phyloP scores from a whole-genome alignment of 1,140 invertebrate genomes.

The Thrips palmi region DNA sequence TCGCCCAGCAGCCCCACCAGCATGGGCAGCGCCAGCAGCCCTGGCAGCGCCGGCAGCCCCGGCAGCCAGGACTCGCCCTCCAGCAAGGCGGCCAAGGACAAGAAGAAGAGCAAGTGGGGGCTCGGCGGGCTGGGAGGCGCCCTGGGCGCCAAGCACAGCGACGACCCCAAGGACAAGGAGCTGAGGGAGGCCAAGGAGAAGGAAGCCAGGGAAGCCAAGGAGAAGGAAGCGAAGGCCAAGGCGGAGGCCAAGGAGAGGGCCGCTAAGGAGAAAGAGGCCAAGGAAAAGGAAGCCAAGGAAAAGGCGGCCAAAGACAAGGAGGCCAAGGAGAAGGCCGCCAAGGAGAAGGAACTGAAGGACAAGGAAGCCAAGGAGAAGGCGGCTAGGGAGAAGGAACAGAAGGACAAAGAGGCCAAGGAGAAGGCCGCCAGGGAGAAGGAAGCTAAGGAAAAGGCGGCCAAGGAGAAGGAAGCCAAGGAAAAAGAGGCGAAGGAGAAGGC shows the following conservation, averaged over 20 bases:
- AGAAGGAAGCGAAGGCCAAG: not conserved
- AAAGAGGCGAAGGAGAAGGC: constrained; percentile 6
- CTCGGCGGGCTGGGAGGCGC: too few species aligned
- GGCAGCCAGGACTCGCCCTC: too few species aligned
- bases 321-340: constrained; percentile 10
- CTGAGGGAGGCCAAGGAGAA: constrained; percentile 7
- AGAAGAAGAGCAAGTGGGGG: too few species aligned
- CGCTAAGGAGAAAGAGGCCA: constrained; percentile 1
- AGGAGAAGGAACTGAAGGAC: constrained; percentile 2
- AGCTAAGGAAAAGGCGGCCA: constrained; percentile 2
- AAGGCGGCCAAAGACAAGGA: constrained; percentile 13
- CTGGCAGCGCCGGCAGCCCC: too few species aligned
- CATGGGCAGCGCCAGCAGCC: too few species aligned
- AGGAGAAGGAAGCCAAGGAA: constrained; percentile 9
- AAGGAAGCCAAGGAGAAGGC: not conserved
- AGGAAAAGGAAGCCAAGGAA: constrained; percentile 10
- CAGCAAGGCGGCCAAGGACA: too few species aligned
- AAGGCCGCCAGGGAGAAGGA: constrained; percentile 7
- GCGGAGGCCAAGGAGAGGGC: not conserved
- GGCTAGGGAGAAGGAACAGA: not conserved
- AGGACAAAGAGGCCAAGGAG: constrained; percentile 11
- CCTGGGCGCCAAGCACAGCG: not conserved
- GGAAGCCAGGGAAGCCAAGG: constrained; percentile 5
- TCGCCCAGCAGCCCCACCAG: too few species aligned
- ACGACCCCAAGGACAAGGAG: constrained; percentile 5